These are phyloP conservation scores for Pomacea canaliculata DNA, from an alignment of 2,888 invertebrate genomes.

Conservation along the genomic window DNA sequence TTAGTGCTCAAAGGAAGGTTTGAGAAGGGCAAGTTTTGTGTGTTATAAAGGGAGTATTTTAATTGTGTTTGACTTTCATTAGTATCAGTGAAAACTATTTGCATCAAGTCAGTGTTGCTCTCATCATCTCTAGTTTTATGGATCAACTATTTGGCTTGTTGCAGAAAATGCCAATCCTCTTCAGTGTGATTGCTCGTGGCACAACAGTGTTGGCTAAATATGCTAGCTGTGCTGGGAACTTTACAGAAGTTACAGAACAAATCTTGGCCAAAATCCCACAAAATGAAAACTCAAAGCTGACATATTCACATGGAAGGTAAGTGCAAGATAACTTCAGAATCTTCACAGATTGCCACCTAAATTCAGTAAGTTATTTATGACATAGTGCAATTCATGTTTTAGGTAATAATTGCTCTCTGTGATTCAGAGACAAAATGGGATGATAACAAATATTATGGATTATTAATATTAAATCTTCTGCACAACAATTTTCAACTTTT, in stretches of 20 bases:
- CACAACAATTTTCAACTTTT: too few species aligned
- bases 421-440: too few species aligned
- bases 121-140: too few species aligned
- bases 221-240: slow-evolving; percentile 93
- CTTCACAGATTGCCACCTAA: background rate
- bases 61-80: too few species aligned
- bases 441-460: too few species aligned
- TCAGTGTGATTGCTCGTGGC: slow-evolving; percentile 89
- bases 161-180: slow-evolving; percentile 86
- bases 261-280: slow-evolving; percentile 85
- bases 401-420: background rate
- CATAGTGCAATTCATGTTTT: background rate
- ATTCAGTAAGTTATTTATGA: background rate
- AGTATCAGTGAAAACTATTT: too few species aligned
- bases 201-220: slow-evolving; percentile 88
- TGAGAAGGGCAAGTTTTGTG: too few species aligned
- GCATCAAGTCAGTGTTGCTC: too few species aligned
- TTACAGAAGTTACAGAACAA: slow-evolving; percentile 93
- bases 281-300: slow-evolving; percentile 89
- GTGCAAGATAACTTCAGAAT: background rate
- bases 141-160: background rate
- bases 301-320: slow-evolving; percentile 85
- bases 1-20: too few species aligned
- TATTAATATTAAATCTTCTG: too few species aligned
- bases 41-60: too few species aligned